Base-by-base conservation (phyloP, 2,888 invertebrate species). In the Hemithea aestivaria region DNA sequence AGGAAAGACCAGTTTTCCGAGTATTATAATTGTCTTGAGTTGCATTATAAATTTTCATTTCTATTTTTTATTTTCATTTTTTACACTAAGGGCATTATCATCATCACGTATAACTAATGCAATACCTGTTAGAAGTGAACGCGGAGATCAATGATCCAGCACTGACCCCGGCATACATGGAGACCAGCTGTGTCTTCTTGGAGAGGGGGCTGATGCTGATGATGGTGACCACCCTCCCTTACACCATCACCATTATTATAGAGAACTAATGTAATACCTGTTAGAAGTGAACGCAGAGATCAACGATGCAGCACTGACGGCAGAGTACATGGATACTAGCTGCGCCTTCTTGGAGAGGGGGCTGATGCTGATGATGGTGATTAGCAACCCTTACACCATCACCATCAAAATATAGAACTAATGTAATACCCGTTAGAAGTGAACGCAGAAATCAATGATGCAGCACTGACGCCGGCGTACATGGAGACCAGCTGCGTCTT, bases 391-490 rank as follows among this genome's bases (percentile, higher is more conserved):
- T n/a, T n/a, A n/a, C 27, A 68, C 59, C 2, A 16, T 16, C 16
- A 16, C 5, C 5, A 16, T 16, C 3, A 16, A 4, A 16, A 4
- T 16, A 16, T 16, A 16, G 3, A 16, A n/a, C n/a, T n/a, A n/a
- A n/a, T n/a, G n/a, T n/a, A n/a, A n/a, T 48, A 80, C 83, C 71
- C 76, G 37, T 80, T 77, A 3, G 58, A 60, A 0, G 75, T 58
- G 1, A 78, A 43, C 0, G 66, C 73, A n/a, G 80, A 60, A 2
- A 66, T 33, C 0, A 85, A 53, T 27, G 78, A 76, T 0, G 76
- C 69, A 1, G 51, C 47, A 0, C 75, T 78, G 0, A 78, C 75
- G 0, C 62, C 27, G 1, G 62, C 10, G 47, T 66, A 85, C 77
- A 77, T 82, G 35, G 51, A 28, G 7, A 80, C 56, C 0, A 84